Percentiles rank a stretch among this genome's conserved stretches.
Conservation (phyloP, 1,140 invertebrate genomes). For the Teleopsis dalmanni region DNA sequence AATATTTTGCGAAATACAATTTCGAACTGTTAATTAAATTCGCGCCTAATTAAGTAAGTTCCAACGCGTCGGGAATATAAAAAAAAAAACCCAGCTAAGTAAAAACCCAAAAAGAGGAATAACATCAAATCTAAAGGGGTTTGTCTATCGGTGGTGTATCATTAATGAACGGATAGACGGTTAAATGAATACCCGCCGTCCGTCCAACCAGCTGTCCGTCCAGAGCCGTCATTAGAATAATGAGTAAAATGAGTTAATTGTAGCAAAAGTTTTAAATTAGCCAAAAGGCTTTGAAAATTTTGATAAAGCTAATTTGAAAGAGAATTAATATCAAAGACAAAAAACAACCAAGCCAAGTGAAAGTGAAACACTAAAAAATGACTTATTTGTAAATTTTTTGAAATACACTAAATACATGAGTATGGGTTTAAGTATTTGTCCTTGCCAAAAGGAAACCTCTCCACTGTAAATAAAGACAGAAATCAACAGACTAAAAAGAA, state of each 20-base stretch:
- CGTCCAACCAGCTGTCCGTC: neutral
- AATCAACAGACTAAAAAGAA: no score
- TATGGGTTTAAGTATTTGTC: no score
- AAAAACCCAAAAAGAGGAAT: neutral
- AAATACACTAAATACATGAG: no score
- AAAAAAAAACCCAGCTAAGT: neutral
- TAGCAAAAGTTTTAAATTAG: constrained; percentile 9
- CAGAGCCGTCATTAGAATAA: constrained; percentile 1
- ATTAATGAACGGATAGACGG: neutral
- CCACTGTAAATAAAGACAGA: no score
- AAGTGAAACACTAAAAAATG: neutral
- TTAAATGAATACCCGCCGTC: neutral
- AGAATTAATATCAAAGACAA: neutral
- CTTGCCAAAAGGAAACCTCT: no score
- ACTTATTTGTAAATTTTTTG: neutral
- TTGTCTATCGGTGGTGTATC: neutral
- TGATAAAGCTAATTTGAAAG: neutral
- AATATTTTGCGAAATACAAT: no score
- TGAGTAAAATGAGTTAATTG: constrained; percentile 6
- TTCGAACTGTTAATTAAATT: constrained; percentile 10
- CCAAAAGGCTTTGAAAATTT: constrained; percentile 4
- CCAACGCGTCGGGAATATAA: neutral
- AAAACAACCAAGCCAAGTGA: neutral
- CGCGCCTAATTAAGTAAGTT: constrained; percentile 6
- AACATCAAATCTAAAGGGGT: neutral